Base-by-base conservation (phyloP, 2,888 invertebrate species). In the Philhelius pedissequus region DNA sequence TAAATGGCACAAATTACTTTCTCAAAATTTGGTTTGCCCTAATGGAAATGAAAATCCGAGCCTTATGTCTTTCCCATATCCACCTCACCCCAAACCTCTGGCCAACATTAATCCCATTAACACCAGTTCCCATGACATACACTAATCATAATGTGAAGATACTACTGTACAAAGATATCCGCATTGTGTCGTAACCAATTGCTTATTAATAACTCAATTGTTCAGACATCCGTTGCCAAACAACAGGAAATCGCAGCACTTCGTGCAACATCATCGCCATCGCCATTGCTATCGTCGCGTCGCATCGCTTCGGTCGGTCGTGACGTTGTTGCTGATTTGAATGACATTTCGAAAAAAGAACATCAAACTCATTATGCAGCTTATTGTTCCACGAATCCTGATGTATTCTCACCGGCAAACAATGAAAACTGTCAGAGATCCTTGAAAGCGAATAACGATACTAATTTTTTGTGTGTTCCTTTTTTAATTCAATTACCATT, bases 171-270 rank as follows among this genome's bases (percentile, higher is more conserved):
- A 13, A 18, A 35, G 20, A 40, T 25, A 22, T 22, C 9, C 9
- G n/a, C 38, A 60, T 60, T 27, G 13, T 62, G 4, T 7, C 27
- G 27, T 15, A 62, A 48, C 79, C 74, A 75, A 76, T 68, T 32
- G 66, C 68, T 62, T 75, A 79, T 76, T 84, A 80, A 76, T 74
- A 84, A 80, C 70, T 80, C 84, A 80, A 84, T 84, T 84, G 84
- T 84, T 78, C 38, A 56, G 43, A 68, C 71, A 68, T 71, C 66
- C 75, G 50, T 32, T 62, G 11, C 15, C 25, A 62, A 43, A 60
- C 13, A 30, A n/a, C 13, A 66, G 4, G 8, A 7, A 54, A 58
- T 15, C 68, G 25, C 78, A 27, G 13, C 38, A 78, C 74, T 58
- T 56, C 27, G 69, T 35, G 70, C 69, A 58, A 38, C 48, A 66